These are phyloP conservation scores for Malachius bipustulatus DNA, from an alignment of 2,888 invertebrate species.

Conservation along the genomic window DNA sequence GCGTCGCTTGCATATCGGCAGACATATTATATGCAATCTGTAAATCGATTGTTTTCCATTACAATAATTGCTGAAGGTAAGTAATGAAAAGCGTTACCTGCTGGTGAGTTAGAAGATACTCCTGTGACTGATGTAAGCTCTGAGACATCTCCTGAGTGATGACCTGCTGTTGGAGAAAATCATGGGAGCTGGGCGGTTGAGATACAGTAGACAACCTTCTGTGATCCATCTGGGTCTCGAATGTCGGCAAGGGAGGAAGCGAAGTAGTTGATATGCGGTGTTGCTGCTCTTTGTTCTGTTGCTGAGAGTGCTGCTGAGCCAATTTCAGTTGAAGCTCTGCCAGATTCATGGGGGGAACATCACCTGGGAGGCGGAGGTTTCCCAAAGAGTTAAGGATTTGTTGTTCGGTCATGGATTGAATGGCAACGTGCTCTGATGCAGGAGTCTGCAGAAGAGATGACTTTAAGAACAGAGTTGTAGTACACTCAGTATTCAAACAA, in stretches of 20 bases:
- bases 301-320: slow-evolving; percentile 28
- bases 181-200: slow-evolving; percentile 28
- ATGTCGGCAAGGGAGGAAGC: slow-evolving; percentile 29
- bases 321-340: slow-evolving; percentile 32
- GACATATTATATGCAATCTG: too few relatives aligned
- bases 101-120: slow-evolving; percentile 16
- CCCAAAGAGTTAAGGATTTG: too few relatives aligned
- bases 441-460: slow-evolving; percentile 4
- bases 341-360: slow-evolving; percentile 29
- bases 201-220: slow-evolving; percentile 31
- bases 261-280: slow-evolving; percentile 29
- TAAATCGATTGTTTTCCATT: slow-evolving; percentile 13
- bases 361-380: slow-evolving; percentile 25
- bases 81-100: slow-evolving; percentile 10
- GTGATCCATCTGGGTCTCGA: slow-evolving; percentile 26
- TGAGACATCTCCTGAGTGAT: slow-evolving; percentile 17
- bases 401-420: slow-evolving; percentile 33
- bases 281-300: slow-evolving; percentile 18
- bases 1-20: slow-evolving; percentile 13
- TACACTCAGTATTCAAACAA: too few relatives aligned
- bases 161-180: slow-evolving; percentile 22
- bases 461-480: too few relatives aligned
- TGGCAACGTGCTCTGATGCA: slow-evolving; percentile 13
- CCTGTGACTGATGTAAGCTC: slow-evolving; percentile 22
- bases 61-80: slow-evolving; percentile 10